Conservation (phyloP, 2,113 vertebrate genomes). For the Xiphorhynchus elegans region DNA sequence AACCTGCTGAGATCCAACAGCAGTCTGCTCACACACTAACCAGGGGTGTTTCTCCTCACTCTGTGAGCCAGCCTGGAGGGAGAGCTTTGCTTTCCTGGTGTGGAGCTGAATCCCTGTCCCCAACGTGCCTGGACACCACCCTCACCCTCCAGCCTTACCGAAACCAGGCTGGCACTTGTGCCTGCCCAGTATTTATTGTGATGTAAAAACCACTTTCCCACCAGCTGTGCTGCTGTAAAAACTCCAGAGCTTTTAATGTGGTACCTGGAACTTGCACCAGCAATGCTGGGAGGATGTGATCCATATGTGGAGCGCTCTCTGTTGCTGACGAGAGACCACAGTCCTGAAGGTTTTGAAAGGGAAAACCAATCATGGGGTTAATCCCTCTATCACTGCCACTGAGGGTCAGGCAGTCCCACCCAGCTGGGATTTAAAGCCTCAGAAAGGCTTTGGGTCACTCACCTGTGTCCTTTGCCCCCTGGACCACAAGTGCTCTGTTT, state of each 20-base stretch:
- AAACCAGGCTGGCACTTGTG: neutral
- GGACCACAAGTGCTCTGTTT: constrained; percentile 39
- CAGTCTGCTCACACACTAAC: neutral
- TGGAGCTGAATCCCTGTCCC: neutral
- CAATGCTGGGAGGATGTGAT: neutral
- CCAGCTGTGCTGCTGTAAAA: neutral
- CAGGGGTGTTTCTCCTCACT: neutral
- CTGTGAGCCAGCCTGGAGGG: neutral
- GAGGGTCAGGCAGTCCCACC: neutral
- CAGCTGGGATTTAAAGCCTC: neutral
- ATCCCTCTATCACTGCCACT: neutral
- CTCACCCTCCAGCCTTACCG: neutral
- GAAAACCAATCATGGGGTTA: neutral
- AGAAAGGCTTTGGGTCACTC: neutral
- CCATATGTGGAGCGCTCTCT: neutral
- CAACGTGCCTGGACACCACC: neutral
- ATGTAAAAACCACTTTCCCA: neutral
- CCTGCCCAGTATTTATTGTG: neutral
- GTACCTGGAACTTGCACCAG: neutral
- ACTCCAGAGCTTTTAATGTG: neutral
- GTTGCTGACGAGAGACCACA: neutral
- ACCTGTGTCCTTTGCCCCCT: neutral
- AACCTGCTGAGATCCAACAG: neutral
- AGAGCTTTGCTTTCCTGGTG: neutral
- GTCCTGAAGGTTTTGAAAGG: neutral